These are phyloP conservation scores for Andricus grossulariae DNA, from an alignment of 1,140 invertebrate species.

Conservation along the genomic window DNA sequence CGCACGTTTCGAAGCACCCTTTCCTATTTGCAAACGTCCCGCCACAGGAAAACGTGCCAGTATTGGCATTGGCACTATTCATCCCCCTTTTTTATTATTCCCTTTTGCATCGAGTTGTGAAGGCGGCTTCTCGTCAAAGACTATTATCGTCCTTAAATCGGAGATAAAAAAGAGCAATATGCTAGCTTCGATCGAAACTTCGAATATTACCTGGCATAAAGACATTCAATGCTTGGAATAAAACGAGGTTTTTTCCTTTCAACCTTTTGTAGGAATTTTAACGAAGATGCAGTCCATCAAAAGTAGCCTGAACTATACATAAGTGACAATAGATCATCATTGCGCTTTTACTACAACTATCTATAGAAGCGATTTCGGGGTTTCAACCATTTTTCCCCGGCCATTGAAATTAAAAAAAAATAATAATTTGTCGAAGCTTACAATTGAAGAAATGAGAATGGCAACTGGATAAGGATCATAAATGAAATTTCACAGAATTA, in stretches of 20 bases:
- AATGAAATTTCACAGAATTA: no score
- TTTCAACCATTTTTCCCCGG: no score
- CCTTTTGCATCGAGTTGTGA: constrained; percentile 30
- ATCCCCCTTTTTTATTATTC: constrained; percentile 54
- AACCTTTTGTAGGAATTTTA: no score
- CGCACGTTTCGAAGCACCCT: constrained; percentile 51
- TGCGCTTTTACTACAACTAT: no score
- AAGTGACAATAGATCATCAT: no score
- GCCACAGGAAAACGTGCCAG: constrained; percentile 49
- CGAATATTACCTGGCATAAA: constrained; percentile 7
- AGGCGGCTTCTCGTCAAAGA: constrained; percentile 40
- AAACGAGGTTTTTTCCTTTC: neutral
- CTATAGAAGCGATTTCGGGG: no score
- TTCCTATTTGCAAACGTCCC: constrained; percentile 52
- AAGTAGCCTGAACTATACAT: no score
- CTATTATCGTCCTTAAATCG: constrained; percentile 43
- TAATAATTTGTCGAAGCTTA: no score
- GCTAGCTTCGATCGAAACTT: neutral
- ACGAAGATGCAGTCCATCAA: no score
- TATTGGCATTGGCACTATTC: constrained; percentile 56
- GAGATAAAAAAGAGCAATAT: neutral
- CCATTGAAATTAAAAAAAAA: no score
- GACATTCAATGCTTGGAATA: neutral
- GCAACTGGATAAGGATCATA: no score
- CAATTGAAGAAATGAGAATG: no score